Base-by-base conservation (phyloP, 2,113 vertebrate genomes). In the Phocoena phocoena region DNA sequence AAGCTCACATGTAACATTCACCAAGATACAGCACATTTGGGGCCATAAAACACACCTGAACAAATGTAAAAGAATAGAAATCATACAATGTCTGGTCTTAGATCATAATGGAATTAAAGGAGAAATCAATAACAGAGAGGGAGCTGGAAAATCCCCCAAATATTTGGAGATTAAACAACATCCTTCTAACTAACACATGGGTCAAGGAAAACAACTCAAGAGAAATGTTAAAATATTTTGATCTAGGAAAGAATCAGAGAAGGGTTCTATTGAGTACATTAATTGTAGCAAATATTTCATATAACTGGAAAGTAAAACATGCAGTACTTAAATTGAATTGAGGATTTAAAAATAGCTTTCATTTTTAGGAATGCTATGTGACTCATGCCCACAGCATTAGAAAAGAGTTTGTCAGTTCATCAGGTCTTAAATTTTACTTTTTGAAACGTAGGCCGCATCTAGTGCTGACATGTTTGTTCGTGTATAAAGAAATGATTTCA, bases 391-490 rank as follows among this genome's bases (percentile, higher is more conserved):
- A 60, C 44, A 71, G 21, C 55, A 18, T 67, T 96, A 21, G 14
- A 88, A 73, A 33, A 36, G 47, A 85, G 67, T 63, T 90, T 47
- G 31, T 76, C 58, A 60, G 28, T 15, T 36, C 47, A 11, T 63
- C 21, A 13, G 50, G 86, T 73, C 53, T 91, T 74, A 36, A 60
- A 31, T 70, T 82, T 96, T 90, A 58, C 83, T 95, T 92, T 73
- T 70, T 44, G 71, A 91, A 93, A 91, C 38, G 26, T 3, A 55
- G 58, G 55, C 36, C 28, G 14, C 18, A 20, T 85, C 71, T 26
- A 70, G 87, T 74, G 86, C 85, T 17, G 50, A 96, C 94, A 95
- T 62, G 95, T 97, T 79, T 83, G 63, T 83, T 80, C 94, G 95
- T 33, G 83, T 84, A 33, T 53, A 91, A 90, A 93, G 62, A 96